Evolutionary conservation across 2,797 vertebrate genomes (phyloP), one percentile per base, ranked within the genome.

Genomic region (Rhyacichthys aspro): DNA sequence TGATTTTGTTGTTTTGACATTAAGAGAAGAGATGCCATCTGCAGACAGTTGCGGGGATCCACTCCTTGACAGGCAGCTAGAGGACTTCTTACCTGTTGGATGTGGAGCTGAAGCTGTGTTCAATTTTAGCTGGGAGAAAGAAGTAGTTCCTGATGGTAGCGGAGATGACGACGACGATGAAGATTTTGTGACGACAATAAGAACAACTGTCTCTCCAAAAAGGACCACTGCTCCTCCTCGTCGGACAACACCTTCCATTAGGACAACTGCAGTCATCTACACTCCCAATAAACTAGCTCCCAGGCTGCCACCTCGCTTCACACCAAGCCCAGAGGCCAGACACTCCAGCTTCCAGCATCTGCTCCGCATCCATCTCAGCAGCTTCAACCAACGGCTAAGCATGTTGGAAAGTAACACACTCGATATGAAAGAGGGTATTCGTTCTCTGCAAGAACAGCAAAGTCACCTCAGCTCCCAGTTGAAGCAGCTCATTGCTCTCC

Each of bases 341-440:
- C 60, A 82, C 17, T 59, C 73, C 33, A 90, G 77, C 72, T 90
- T 91, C 59, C 89, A 91, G 69, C 70, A 70, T 7, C 67, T 91
- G n/a, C 70, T 93, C 11, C 82, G 86, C 14, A n/a, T 59, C 15
- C 86, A 91, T 64, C 67, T 90, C 23, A 92, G 90, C 82, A 76
- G 69, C 53, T 92, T 92, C 9, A 92, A 91, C 66, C 84, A 77
- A 59, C 88, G 91, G 0, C 63, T 93, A 14, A 88, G 82, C 73
- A 90, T 91, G 90, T 67, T 94, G 19, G 88, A 93, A 55, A 75
- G 70, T 59, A 91, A 90, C 80, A 92, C 87, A 0, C 76, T 92
- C 0, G 90, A 91, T 34, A 82, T 92, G 83, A 92, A 89, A 65
- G 86, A 91, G 1, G 66, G 65, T 48, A 84, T 93, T 12, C 72